Conservation (phyloP, 2,797 vertebrate genomes). For the Myripristis jacobus region DNA sequence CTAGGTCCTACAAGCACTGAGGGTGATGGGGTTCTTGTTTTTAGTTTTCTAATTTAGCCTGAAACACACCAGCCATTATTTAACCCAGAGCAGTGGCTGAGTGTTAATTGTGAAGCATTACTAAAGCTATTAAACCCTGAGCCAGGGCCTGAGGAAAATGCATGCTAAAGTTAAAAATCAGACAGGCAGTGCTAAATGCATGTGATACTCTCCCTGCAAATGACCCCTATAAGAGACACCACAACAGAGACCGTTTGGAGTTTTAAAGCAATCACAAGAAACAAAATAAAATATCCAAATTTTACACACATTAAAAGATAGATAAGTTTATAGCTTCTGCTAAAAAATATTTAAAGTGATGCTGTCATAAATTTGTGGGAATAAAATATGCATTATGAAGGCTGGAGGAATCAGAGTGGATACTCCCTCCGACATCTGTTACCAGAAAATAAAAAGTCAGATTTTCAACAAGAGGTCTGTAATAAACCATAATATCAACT, state of each 20-base stretch:
- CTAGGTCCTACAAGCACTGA: conserved; percentile 68
- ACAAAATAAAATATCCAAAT: not conserved
- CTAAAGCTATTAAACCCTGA: conserved; percentile 79
- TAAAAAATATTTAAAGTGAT: not conserved
- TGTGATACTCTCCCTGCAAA: conserved; percentile 48
- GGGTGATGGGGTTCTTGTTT: conserved; percentile 75
- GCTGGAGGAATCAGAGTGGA: not conserved
- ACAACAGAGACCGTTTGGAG: conserved; percentile 16
- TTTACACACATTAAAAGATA: too few species aligned
- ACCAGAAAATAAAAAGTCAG: not conserved
- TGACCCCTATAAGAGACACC: conserved; percentile 38
- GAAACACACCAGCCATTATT: conserved; percentile 70
- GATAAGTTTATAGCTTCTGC: not conserved
- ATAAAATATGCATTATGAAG: not conserved
- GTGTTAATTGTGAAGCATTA: conserved; percentile 82
- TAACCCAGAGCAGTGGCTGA: conserved; percentile 72
- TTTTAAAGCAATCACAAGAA: conserved; percentile 28
- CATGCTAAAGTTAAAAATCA: conserved; percentile 64
- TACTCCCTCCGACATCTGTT: not conserved
- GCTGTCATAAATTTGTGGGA: not conserved
- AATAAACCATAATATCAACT: not conserved
- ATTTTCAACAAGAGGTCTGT: not conserved
- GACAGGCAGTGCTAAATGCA: conserved; percentile 61
- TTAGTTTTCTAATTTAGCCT: conserved; percentile 76
- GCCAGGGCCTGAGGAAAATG: conserved; percentile 66